phyloP scores from a whole-genome alignment of 2,888 invertebrate genomes.

The Odontocolon sp. region DNA sequence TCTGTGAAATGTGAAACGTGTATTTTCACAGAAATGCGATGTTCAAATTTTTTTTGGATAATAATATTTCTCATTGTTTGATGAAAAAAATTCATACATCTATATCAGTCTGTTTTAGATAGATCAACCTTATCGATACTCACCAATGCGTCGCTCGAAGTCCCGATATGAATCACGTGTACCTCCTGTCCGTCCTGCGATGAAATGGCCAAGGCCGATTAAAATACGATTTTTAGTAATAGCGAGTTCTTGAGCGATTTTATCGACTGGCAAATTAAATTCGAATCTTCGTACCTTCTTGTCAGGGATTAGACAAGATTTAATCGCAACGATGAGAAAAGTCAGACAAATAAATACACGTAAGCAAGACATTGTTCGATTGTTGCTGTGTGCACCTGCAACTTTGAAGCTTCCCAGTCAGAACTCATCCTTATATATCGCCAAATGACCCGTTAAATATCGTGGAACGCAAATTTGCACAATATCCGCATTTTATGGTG shows the following conservation, averaged over 20 bases:
- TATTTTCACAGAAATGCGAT: too few species aligned
- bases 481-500: conserved; percentile 1
- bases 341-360: conserved; percentile 54
- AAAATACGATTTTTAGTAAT: conserved; percentile 64
- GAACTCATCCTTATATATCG: conserved; percentile 28
- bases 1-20: too few species aligned
- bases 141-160: conserved; percentile 15
- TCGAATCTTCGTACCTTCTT: conserved; percentile 68
- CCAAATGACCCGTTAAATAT: neutral
- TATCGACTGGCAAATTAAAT: conserved; percentile 60
- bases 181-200: conserved; percentile 68
- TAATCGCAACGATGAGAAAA: conserved; percentile 53
- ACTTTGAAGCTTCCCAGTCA: neutral
- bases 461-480: neutral
- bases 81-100: too few species aligned
- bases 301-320: conserved; percentile 62
- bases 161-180: conserved; percentile 65
- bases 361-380: conserved; percentile 40
- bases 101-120: too few species aligned
- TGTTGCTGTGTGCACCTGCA: neutral
- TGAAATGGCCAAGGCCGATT: conserved; percentile 68
- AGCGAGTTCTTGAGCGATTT: conserved; percentile 49
- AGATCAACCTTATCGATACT: neutral
- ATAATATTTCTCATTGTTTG: too few species aligned
- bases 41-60: neutral